Evolutionary conservation across 2,797 vertebrate species (phyloP), one percentile per base, ranked within the genome.

Genomic region (Phoeniculus purpureus): DNA sequence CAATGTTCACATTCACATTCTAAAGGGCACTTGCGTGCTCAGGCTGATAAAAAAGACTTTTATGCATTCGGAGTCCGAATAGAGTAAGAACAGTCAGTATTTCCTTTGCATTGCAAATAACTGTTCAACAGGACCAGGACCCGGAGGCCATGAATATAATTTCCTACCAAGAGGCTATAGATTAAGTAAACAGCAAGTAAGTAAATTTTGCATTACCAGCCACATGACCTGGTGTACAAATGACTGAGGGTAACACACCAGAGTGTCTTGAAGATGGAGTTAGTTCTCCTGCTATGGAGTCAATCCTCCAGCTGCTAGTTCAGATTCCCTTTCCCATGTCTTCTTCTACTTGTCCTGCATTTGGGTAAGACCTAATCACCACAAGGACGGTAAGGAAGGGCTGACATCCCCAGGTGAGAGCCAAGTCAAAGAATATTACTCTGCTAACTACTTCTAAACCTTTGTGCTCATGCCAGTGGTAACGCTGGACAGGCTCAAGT

Each of bases 101-200:
- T 88, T 77, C 70, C 64, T 94, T 88, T 81, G 83, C 85, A 84
- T 94, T 92, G 87, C 75, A 89, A 94, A 89, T 93, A 76, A 70
- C n/a, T 80, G 40, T 82, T 95, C 79, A 80, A 13, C 23, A 75
- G 80, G 55, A 81, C 56, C 17, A 55, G 45, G n/a, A 70, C 61
- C 80, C 10, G 1, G 76, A 85, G 79, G 93, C 78, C 62, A 89
- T 67, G 84, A 82, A 82, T 75, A 59, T 82, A 66, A 94, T 93
- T 95, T 83, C 92, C 22, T 85, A 83, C 71, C 61, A 83, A 83
- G 54, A 85, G 62, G 48, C n/a, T 81, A 72, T 2, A 90, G 29
- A 66, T 60, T 72, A 84, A 67, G 13, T 68, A 85, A 93, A 84
- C 51, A 92, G 66, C 55, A 90, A 72, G 73, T 60, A 93, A 92